A percentile compares a stretch with the other conserved stretches of the same genome.
Evolutionary conservation across 2,797 vertebrate species (phyloP).

Genomic region (Dendrocincla fuliginosa): DNA sequence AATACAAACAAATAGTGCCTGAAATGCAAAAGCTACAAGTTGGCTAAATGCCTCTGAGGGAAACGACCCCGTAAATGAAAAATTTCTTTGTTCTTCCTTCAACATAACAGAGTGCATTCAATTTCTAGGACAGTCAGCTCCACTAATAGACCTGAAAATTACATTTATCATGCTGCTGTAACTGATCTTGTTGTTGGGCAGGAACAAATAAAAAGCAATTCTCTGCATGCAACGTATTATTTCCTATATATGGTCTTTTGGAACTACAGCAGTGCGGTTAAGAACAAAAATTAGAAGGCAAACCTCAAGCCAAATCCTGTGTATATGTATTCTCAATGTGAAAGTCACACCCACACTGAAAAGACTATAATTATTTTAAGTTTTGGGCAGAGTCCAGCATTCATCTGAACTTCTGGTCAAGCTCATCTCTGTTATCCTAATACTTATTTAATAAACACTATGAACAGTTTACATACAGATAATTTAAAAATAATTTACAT

Average conservation of each 20-base stretch:
- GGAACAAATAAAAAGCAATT: background rate
- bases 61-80: background rate
- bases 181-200: background rate
- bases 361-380: constrained; percentile 13
- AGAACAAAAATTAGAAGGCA: background rate
- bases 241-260: background rate
- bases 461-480: background rate
- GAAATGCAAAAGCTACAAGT: background rate
- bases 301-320: background rate
- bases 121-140: background rate
- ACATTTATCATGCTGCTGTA: background rate
- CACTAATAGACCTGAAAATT: background rate
- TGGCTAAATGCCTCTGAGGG: background rate
- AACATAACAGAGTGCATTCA: background rate
- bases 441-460: constrained; percentile 35
- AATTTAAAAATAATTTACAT: background rate
- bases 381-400: constrained; percentile 31
- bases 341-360: background rate
- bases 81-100: background rate
- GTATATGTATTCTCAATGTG: background rate
- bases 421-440: constrained; percentile 26
- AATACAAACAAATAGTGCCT: background rate
- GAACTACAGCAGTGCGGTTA: background rate
- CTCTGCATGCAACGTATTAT: background rate
- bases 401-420: constrained; percentile 49